A percentile compares a stretch with the other conserved stretches of the same genome.
phyloP scores from a whole-genome alignment of 2,113 vertebrate genomes.

The Nansenia antarctica region DNA sequence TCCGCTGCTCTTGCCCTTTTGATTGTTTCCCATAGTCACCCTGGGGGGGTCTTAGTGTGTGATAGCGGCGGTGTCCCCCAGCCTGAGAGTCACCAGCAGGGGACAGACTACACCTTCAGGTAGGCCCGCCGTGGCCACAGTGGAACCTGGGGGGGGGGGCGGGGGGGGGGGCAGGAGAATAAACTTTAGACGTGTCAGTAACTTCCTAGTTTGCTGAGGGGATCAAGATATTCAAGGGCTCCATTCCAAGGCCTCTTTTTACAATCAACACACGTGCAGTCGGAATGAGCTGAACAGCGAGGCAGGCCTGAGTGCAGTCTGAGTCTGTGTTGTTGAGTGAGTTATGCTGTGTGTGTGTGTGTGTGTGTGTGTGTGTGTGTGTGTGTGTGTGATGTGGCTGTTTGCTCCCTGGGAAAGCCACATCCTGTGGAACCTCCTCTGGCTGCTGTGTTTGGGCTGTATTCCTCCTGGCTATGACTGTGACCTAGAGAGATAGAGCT shows the following conservation, averaged over 20 bases:
- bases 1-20: too few relatives aligned
- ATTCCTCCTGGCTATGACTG: not conserved
- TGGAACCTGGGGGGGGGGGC: too few relatives aligned
- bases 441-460: not conserved
- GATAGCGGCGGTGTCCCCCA: not conserved
- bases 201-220: too few relatives aligned
- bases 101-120: constrained; percentile 41
- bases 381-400: not conserved
- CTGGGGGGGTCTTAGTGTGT: too few relatives aligned
- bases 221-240: too few relatives aligned
- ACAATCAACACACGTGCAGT: too few relatives aligned
- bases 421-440: not conserved
- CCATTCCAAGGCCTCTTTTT: too few relatives aligned
- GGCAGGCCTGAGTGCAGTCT: not conserved
- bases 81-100: constrained; percentile 33
- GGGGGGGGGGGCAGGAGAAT: too few relatives aligned
- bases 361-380: not conserved
- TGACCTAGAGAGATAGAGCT: not conserved
- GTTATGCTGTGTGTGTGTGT: not conserved
- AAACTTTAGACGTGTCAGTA: too few relatives aligned
- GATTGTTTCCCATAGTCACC: too few relatives aligned
- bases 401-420: constrained; percentile 3
- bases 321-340: too few relatives aligned
- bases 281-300: too few relatives aligned
- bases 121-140: not conserved